phyloP scores from a whole-genome alignment of 2,797 vertebrate genomes.

The Parambassis ranga region DNA sequence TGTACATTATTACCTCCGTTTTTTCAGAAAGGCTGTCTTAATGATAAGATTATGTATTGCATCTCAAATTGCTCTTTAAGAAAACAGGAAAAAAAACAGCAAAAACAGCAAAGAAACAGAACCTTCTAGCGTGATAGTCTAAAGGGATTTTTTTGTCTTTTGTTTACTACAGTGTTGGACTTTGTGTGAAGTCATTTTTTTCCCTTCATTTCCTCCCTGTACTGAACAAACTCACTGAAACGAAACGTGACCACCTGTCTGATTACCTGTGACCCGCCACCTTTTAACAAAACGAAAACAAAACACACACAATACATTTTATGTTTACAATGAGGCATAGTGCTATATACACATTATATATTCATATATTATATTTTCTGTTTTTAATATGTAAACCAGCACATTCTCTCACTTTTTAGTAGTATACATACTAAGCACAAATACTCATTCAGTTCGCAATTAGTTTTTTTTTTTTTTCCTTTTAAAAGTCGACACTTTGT shows the following conservation, averaged over 20 bases:
- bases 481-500: conserved; percentile 25
- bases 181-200: conserved; percentile 64
- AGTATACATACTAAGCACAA: conserved; percentile 83
- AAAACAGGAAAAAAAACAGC: conserved; percentile 39
- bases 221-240: conserved; percentile 54
- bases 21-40: conserved; percentile 63
- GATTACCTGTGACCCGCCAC: conserved; percentile 68
- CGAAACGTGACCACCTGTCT: conserved; percentile 23
- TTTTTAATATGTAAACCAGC: conserved; percentile 86
- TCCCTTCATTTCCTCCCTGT: conserved; percentile 73
- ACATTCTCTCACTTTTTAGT: conserved; percentile 83
- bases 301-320: conserved; percentile 71
- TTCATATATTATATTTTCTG: conserved; percentile 73
- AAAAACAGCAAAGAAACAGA: conserved; percentile 62
- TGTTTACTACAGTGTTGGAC: conserved; percentile 72
- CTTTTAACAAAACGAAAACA: conserved; percentile 29
- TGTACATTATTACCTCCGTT: conserved; percentile 67
- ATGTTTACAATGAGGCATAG: conserved; percentile 83
- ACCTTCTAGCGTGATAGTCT: conserved; percentile 62
- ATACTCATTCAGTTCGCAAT: conserved; percentile 72
- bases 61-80: conserved; percentile 80
- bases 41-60: conserved; percentile 78
- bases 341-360: conserved; percentile 85
- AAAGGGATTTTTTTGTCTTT: conserved; percentile 71
- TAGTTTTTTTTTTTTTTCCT: conserved; percentile 3